Conservation (phyloP, 2,797 vertebrate species). For the Todus mexicanus region DNA sequence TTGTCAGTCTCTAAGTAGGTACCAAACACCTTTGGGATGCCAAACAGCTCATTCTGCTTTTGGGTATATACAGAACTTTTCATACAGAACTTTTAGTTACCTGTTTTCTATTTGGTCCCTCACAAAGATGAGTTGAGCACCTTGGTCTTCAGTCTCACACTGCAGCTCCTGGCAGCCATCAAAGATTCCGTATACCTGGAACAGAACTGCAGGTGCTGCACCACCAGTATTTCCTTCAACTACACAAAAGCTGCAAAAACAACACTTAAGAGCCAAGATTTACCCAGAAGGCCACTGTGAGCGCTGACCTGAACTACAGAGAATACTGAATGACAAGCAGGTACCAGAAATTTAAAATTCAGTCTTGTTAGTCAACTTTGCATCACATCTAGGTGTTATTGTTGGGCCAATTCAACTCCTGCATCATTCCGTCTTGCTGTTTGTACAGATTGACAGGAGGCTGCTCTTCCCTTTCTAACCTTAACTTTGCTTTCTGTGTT, state of each 20-base stretch:
- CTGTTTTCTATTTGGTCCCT: background rate
- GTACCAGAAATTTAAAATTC: background rate
- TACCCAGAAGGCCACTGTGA: background rate
- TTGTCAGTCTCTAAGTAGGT: background rate
- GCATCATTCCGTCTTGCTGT: background rate
- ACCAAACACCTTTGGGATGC: background rate
- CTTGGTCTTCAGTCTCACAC: background rate
- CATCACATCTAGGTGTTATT: background rate
- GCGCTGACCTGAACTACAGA: background rate
- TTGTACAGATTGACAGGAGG: background rate
- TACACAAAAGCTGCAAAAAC: background rate
- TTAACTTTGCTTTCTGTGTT: background rate
- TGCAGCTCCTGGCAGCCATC: background rate
- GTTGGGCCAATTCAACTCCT: background rate
- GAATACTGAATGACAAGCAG: background rate
- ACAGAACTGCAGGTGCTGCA: background rate
- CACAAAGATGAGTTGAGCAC: background rate
- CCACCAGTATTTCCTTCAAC: background rate
- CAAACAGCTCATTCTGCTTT: background rate
- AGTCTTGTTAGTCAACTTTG: background rate
- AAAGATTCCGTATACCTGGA: background rate
- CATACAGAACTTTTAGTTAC: background rate
- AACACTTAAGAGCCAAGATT: background rate
- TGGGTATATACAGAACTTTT: background rate
- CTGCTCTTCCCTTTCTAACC: background rate